A percentile compares a stretch with the other conserved stretches of the same genome.
phyloP scores from a whole-genome alignment of 2,113 vertebrate species.

The Cardinalis cardinalis region DNA sequence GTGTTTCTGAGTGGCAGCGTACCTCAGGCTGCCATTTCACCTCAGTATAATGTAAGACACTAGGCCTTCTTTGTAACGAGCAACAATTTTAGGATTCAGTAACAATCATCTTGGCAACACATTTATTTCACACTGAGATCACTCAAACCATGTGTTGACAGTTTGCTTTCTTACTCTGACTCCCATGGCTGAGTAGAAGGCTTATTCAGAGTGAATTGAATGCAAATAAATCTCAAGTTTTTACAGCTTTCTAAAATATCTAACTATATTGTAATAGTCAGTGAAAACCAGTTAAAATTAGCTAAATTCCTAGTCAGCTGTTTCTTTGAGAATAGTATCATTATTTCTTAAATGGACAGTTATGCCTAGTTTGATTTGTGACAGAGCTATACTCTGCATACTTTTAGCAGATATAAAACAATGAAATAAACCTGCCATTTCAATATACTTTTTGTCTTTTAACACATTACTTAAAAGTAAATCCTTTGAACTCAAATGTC shows the following conservation, averaged over 20 bases:
- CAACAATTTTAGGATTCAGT: constrained; percentile 4
- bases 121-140: constrained; percentile 12
- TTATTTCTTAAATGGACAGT: background rate
- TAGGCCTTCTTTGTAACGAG: background rate
- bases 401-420: background rate
- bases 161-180: constrained; percentile 50
- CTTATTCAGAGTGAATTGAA: constrained; percentile 7
- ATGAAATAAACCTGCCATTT: background rate
- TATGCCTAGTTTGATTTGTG: background rate
- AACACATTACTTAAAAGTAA: background rate
- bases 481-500: background rate
- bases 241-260: constrained; percentile 2
- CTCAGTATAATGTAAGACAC: constrained; percentile 5
- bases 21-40: background rate
- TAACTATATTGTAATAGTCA: background rate
- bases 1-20: background rate
- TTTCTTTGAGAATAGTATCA: background rate
- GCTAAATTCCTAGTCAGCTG: background rate
- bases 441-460: background rate
- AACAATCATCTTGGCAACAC: constrained; percentile 33
- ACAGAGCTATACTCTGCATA: background rate
- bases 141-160: constrained; percentile 55
- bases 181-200: constrained; percentile 20
- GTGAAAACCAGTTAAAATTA: background rate
- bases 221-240: constrained; percentile 33